Percentiles rank a stretch among this genome's conserved stretches.
phyloP scores from a whole-genome alignment of 2,113 vertebrate genomes.

The Eubucco bourcierii region DNA sequence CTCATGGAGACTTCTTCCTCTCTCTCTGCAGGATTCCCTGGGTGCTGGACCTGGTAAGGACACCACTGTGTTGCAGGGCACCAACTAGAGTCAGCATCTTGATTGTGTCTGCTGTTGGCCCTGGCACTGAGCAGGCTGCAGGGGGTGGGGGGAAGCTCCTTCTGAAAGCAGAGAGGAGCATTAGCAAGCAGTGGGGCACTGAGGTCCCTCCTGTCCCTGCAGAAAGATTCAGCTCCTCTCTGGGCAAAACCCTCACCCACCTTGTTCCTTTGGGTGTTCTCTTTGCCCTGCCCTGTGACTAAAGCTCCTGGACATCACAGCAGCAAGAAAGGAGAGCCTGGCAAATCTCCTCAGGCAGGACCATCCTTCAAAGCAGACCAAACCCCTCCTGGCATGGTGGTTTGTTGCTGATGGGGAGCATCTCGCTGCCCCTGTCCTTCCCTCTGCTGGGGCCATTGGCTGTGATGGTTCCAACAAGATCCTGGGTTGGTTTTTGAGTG shows the following conservation, averaged over 20 bases:
- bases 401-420: not conserved
- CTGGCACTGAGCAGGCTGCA: fast-evolving
- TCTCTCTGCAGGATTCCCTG: conserved; percentile 65
- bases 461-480: not conserved
- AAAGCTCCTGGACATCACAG: not conserved
- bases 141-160: not conserved
- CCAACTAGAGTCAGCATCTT: not conserved
- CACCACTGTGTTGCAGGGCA: not conserved
- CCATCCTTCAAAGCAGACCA: not conserved
- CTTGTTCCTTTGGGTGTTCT: fast-evolving
- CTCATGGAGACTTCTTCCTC: not conserved
- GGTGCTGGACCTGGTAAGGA: conserved; percentile 75
- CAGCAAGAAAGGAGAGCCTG: not conserved
- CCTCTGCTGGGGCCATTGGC: not conserved
- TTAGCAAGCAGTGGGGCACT: fast-evolving
- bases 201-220: not conserved
- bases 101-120: not conserved
- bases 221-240: not conserved
- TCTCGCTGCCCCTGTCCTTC: not conserved
- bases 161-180: not conserved
- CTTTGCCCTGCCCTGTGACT: fast-evolving
- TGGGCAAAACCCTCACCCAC: not conserved
- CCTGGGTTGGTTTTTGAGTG: not conserved
- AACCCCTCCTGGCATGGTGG: fast-evolving
- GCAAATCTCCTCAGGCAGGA: not conserved